A percentile compares a stretch with the other conserved stretches of the same genome.
Conservation (phyloP, 2,888 invertebrate species). For the Venusia cambrica region DNA sequence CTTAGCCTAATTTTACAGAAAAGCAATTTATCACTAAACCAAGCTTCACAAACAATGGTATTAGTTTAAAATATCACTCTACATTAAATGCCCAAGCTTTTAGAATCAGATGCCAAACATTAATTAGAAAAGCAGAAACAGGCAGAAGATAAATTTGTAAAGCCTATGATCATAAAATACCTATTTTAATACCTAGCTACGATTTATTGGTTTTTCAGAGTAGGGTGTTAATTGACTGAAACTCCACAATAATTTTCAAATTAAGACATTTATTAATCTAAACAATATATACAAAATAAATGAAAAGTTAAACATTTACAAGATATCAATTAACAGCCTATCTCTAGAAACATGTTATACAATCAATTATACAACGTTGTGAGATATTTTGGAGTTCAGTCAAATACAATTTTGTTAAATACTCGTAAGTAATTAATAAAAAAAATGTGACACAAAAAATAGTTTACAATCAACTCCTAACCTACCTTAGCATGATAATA, state of each 20-base stretch:
- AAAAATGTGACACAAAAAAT: conserved; percentile 18
- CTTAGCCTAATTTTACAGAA: conserved; percentile 9
- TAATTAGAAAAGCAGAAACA: conserved; percentile 48
- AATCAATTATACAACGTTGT: conserved; percentile 51
- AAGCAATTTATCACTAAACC: conserved; percentile 1
- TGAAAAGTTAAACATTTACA: conserved; percentile 65
- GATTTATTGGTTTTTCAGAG: conserved; percentile 52
- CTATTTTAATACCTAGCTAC: conserved; percentile 14
- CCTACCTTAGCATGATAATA: conserved; percentile 43
- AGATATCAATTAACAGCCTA: conserved; percentile 80
- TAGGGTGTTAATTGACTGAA: conserved; percentile 82
- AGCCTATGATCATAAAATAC: conserved; percentile 7
- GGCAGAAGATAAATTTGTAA: conserved; percentile 25
- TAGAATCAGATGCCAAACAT: conserved; percentile 44
- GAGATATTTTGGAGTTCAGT: conserved; percentile 74
- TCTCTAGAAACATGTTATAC: conserved; percentile 57
- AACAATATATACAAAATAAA: conserved; percentile 72
- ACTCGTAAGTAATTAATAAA: conserved; percentile 29
- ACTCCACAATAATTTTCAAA: conserved; percentile 74
- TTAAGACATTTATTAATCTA: conserved; percentile 74
- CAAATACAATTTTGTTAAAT: conserved; percentile 63
- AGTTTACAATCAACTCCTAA: conserved; percentile 47
- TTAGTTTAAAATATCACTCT: conserved; percentile 17
- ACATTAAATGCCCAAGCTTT: conserved; percentile 40
- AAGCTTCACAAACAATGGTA: not conserved